Conservation (phyloP, 2,888 invertebrate genomes). For the Calameuta pallipes region DNA sequence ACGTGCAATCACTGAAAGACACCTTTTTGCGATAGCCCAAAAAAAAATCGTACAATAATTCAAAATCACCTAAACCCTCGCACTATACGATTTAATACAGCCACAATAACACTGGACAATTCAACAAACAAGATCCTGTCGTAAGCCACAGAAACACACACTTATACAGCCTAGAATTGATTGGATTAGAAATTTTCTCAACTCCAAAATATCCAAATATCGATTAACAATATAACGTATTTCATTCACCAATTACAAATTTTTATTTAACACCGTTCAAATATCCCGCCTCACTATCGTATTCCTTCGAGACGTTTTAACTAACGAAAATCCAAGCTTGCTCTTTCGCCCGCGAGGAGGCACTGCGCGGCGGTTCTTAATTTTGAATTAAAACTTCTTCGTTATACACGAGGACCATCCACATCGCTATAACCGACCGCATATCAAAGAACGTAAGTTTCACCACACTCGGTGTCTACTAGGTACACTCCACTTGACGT, state of each 20-base stretch:
- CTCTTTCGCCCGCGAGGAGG: not conserved
- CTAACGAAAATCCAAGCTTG: not conserved
- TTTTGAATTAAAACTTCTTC: not conserved
- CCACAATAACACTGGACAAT: not conserved
- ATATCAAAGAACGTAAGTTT: not conserved
- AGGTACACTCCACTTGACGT: constrained; percentile 60
- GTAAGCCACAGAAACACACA: not conserved
- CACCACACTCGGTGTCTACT: not conserved
- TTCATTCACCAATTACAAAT: not conserved
- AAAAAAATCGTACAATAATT: not conserved
- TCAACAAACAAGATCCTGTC: not conserved
- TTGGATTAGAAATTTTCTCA: not conserved
- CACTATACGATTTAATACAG: not conserved
- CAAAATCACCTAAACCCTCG: not conserved
- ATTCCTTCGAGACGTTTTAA: not conserved
- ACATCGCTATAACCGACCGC: not conserved
- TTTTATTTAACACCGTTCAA: not conserved
- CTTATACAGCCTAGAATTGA: not conserved
- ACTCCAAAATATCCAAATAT: not conserved
- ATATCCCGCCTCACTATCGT: not conserved
- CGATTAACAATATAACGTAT: not conserved
- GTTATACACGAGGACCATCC: not conserved
- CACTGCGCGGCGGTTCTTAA: not conserved
- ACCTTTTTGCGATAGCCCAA: not conserved
- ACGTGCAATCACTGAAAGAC: not conserved